Evolutionary conservation across 2,888 invertebrate species (phyloP).

Genomic region (Dryobota labecula): DNA sequence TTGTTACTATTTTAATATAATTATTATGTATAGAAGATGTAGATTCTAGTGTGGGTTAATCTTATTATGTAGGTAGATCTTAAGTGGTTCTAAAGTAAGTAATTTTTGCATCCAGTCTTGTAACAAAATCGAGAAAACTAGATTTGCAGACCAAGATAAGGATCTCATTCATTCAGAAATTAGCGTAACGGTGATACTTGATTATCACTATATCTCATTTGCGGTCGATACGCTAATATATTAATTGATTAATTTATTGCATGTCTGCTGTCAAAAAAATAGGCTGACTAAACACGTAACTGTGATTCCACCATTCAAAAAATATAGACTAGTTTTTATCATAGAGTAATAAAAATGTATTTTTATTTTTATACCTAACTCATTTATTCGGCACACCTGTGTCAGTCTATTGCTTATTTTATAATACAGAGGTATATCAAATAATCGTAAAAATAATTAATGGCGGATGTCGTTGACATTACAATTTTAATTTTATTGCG

Average conservation of each 20-base stretch:
- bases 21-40: too few species aligned
- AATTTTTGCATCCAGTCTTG: slow-evolving; percentile 1
- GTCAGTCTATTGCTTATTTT: slow-evolving; percentile 19
- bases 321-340: slow-evolving; percentile 37
- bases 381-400: slow-evolving; percentile 58
- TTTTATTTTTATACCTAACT: slow-evolving; percentile 47
- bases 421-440: slow-evolving; percentile 60
- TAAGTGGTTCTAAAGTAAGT: neutral
- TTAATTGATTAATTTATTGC: slow-evolving; percentile 10
- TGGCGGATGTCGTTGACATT: slow-evolving; percentile 78
- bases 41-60: neutral
- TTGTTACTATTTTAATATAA: too few species aligned
- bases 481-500: slow-evolving; percentile 77
- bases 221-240: slow-evolving; percentile 8
- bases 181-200: slow-evolving; percentile 10
- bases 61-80: neutral
- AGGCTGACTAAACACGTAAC: slow-evolving; percentile 1
- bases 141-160: neutral
- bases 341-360: slow-evolving; percentile 38
- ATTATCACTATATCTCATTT: slow-evolving; percentile 22
- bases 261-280: slow-evolving; percentile 7
- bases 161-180: slow-evolving; percentile 32
- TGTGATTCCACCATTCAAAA: slow-evolving; percentile 16
- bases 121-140: neutral
- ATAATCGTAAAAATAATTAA: slow-evolving; percentile 77